A percentile compares a stretch with the other conserved stretches of the same genome.
Evolutionary conservation across 2,113 vertebrate species (phyloP).

Genomic region (Tringa solitaria): DNA sequence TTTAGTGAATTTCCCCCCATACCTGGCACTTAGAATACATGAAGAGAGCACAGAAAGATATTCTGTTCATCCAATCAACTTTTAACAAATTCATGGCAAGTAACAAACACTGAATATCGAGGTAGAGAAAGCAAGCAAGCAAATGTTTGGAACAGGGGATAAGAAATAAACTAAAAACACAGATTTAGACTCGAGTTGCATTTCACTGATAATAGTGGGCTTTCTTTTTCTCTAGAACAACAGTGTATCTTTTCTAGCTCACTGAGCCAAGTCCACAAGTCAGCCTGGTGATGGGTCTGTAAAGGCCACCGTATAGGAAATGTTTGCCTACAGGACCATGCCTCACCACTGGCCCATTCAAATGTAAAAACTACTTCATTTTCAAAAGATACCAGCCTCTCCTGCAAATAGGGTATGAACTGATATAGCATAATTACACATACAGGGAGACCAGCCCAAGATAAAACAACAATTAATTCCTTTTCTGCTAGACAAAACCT

Average conservation of each 20-base stretch:
- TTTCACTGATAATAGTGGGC: neutral
- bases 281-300: neutral
- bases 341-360: neutral
- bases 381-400: neutral
- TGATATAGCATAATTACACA: neutral
- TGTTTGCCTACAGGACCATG: neutral
- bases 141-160: neutral
- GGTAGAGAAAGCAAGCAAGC: neutral
- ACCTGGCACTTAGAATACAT: neutral
- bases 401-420: neutral
- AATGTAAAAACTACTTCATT: neutral
- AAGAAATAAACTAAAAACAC: neutral
- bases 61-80: neutral
- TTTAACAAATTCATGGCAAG: neutral
- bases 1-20: neutral
- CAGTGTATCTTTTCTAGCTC: neutral
- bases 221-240: neutral
- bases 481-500: neutral
- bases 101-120: neutral
- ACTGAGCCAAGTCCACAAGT: neutral
- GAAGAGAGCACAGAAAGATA: neutral
- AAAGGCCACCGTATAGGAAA: neutral
- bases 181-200: neutral
- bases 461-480: neutral
- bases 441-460: neutral